Base-by-base conservation (phyloP, 2,797 vertebrate species). In the Tachyglossus aculeatus region DNA sequence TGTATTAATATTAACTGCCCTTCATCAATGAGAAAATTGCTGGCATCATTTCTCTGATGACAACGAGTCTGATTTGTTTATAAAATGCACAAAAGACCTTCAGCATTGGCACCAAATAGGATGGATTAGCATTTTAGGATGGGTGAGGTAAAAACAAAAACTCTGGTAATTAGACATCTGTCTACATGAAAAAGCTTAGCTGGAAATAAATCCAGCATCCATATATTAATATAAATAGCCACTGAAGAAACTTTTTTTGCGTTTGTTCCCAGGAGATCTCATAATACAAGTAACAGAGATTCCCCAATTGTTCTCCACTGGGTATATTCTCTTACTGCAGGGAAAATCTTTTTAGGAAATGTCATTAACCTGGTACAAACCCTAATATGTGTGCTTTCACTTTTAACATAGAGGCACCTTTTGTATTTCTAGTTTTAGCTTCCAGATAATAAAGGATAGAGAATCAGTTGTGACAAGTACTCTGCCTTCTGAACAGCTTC, bases 211-310 rank as follows among this genome's bases (percentile, higher is more conserved):
- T 73, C 62, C 82, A 73, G 5, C 41, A 44, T n/a, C 27, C 52
- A 27, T 71, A 73, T 85, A 79, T 80, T 87, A 83, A 84, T 80
- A 60, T 33, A 83, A 81, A 86, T 61, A 83, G 34, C 47, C 31
- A 77, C 75, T 84, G 74, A 34, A 82, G 40, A 59, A 82, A 77
- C 58, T 80, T 85, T 12, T 29, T 77, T 81, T 71, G 72, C 65
- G 72, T 43, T 43, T 71, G 1, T 44, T 69, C 70, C 84, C 75
- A 39, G 37, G 76, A 88, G 61, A 82, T 57, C 6, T 51, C 59
- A 31, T 18, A 76, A 60, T 12, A 79, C 51, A 87, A 77, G 84
- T 48, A 78, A 51, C 3, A 74, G 80, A 82, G 25, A 65, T 45
- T 18, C 47, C 38, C 64, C 72, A 80, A 56, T 50, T 86, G 29